These are phyloP conservation scores for Thamnophis elegans DNA, from an alignment of 2,797 vertebrate genomes.

Conservation along the genomic window DNA sequence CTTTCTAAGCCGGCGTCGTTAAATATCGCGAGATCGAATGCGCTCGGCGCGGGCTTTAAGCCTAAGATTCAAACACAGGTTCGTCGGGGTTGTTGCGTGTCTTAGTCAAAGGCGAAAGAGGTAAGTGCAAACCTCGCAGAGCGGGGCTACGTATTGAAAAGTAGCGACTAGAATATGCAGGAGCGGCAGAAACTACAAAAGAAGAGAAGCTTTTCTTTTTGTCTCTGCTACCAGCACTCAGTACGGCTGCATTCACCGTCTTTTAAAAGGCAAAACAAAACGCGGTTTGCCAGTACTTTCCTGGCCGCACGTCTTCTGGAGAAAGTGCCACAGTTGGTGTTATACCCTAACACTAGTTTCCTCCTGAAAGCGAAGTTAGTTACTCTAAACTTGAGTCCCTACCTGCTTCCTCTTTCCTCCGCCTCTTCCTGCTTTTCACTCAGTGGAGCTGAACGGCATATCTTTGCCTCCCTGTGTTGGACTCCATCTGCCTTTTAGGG, in stretches of 20 bases:
- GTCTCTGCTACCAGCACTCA: not conserved
- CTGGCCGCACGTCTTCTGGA: not conserved
- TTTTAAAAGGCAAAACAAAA: not conserved
- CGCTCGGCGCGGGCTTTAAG: not conserved
- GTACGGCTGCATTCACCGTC: not conserved
- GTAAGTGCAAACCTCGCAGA: no score
- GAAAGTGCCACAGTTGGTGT: not conserved
- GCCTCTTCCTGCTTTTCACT: not conserved
- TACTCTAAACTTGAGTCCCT: not conserved
- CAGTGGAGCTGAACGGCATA: not conserved
- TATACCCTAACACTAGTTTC: not conserved
- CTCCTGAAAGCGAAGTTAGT: not conserved
- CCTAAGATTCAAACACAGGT: conserved; percentile 4
- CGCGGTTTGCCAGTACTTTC: not conserved
- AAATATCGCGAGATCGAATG: not conserved
- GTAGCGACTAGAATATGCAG: no score
- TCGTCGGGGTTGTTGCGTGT: no score
- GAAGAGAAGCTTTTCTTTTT: not conserved
- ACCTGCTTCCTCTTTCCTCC: not conserved
- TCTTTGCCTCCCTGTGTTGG: not conserved
- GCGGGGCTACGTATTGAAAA: no score
- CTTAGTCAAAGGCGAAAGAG: no score
- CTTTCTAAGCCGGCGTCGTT: no score
- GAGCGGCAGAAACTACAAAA: not conserved
- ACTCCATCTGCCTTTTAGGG: not conserved